These are phyloP conservation scores for Pachyuromys duprasi DNA, from an alignment of 2,797 vertebrate species.

Conservation along the genomic window DNA sequence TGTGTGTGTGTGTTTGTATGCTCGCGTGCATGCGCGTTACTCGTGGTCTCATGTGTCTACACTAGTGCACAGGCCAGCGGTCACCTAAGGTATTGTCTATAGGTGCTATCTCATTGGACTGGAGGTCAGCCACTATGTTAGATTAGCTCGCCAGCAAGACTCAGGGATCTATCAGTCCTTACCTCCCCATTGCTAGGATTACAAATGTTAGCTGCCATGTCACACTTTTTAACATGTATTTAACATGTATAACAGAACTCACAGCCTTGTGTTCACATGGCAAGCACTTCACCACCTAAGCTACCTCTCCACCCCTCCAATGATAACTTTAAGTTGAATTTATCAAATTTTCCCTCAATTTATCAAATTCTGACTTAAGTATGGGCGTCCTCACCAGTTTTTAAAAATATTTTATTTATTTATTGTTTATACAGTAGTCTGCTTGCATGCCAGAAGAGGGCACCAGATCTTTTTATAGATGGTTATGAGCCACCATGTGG, in stretches of 20 bases:
- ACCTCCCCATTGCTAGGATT: background rate
- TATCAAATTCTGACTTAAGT: slow-evolving; percentile 16
- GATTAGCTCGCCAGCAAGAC: background rate
- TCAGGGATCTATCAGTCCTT: background rate
- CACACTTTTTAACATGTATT: background rate
- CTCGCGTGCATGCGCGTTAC: no score
- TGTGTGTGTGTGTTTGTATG: background rate
- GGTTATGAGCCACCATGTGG: no score
- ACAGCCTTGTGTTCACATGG: background rate
- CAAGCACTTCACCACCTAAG: background rate
- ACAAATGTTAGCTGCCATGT: background rate
- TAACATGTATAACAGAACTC: background rate
- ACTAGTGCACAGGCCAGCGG: background rate
- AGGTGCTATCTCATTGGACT: background rate
- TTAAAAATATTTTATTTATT: no score
- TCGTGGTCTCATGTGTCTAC: background rate
- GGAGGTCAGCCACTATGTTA: background rate
- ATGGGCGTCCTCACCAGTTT: background rate
- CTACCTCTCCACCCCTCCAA: background rate
- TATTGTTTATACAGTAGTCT: no score
- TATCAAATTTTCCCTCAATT: no score
- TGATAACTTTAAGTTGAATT: slow-evolving; percentile 7
- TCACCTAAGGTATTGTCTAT: background rate
- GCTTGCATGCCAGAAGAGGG: no score
- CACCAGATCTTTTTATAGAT: no score